Conservation (phyloP, 2,888 invertebrate species). For the Pseudolycoriella hygida region DNA sequence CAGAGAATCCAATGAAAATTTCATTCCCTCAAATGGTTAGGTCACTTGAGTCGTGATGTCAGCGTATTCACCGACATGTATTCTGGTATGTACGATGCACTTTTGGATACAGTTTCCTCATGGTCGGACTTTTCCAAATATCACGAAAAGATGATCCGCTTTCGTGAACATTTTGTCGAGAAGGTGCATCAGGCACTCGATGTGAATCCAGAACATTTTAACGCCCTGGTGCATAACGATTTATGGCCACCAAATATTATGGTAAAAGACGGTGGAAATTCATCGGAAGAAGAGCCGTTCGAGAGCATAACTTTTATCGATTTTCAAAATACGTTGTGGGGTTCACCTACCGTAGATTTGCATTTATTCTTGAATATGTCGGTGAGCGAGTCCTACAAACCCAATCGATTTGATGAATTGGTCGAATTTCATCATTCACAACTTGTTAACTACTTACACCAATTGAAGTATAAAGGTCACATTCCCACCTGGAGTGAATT, state of each 20-base stretch:
- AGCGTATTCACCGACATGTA: background rate
- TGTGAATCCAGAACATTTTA: background rate
- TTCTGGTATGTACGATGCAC: background rate
- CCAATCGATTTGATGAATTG: slow-evolving; percentile 1
- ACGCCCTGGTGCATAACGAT: slow-evolving; percentile 1
- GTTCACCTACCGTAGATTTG: background rate
- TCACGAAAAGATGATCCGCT: background rate
- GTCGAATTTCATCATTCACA: background rate
- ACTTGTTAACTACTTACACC: background rate
- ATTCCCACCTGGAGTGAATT: slow-evolving; percentile 2
- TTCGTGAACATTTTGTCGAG: background rate
- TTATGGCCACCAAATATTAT: slow-evolving; percentile 1
- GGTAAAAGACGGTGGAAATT: background rate
- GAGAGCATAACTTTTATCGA: slow-evolving; percentile 1
- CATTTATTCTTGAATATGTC: slow-evolving; percentile 2
- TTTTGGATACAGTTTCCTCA: background rate
- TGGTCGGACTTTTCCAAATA: background rate
- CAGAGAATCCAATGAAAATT: no score
- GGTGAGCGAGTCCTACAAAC: background rate
- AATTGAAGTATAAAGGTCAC: background rate
- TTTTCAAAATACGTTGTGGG: slow-evolving; percentile 1
- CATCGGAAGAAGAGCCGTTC: background rate
- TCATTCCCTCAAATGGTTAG: no score
- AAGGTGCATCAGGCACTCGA: background rate
- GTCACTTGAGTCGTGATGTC: slow-evolving; percentile 1